Evolutionary conservation across 1,140 invertebrate species (phyloP), one percentile per base, ranked within the genome.

Genomic region (Trichoplusia ni): DNA sequence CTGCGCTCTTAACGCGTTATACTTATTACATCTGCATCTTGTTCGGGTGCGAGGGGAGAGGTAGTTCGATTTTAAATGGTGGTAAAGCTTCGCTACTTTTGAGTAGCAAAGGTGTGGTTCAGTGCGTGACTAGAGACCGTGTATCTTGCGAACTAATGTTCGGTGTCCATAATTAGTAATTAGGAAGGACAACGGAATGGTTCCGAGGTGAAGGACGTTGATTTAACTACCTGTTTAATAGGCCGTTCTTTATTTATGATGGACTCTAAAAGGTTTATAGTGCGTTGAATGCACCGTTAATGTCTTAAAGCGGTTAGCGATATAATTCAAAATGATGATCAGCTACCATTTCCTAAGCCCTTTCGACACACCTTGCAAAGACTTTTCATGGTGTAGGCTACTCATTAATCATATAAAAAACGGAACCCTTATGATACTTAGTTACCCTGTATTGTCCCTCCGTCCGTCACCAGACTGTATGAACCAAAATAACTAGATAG

Each of bases 91-190:
- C n/a, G n/a, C n/a, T 27, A 37, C 16, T 67, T 61, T 46, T 44
- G 54, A 60, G 19, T 7, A 19, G 38, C 49, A 38, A 16, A 56
- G 77, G 77, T 71, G 74, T 62, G 77, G 67, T 61, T 25, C 0
- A 60, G 59, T 75, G 74, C 77, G 77, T 79, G 77, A 75, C 72
- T 66, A 33, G 44, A 8, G 25, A 69, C 59, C 58, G 58, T 79
- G 70, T 71, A 65, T 79, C 69, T 79, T 70, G 37, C 53, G 64
- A 64, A 53, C 60, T 61, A 54, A 44, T 38, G 64, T 37, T 38
- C 18, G 51, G 40, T 66, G 27, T 27, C 33, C 37, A 58, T 73
- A 73, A 71, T 74, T 71, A 73, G 64, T 68, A 67, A 72, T 74
- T 73, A 72, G 47, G 67, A 71, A 63, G 61, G 71, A 70, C 71